phyloP scores from a whole-genome alignment of 2,113 vertebrate genomes.

The Ploceus nigricollis region DNA sequence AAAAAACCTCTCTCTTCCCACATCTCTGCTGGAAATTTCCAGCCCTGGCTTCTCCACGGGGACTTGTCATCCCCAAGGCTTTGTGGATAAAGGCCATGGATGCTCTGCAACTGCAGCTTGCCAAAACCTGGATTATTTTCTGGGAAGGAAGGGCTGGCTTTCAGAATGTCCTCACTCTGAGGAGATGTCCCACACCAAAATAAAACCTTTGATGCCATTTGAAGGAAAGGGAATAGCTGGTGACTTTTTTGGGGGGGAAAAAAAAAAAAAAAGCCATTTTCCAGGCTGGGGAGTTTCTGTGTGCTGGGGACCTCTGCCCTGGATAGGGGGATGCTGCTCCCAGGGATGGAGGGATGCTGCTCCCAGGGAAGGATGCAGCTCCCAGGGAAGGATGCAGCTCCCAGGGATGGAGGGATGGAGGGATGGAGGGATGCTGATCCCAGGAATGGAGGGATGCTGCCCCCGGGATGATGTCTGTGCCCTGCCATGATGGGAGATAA shows the following conservation, averaged over 20 bases:
- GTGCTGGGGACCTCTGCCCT: neutral
- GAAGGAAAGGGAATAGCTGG: neutral
- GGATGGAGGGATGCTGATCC: neutral
- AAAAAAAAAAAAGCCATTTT: neutral
- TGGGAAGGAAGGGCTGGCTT: neutral
- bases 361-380: accelerated
- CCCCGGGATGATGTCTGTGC: neutral
- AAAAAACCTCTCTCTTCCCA: neutral
- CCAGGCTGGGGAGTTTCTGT: neutral
- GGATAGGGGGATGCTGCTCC: neutral
- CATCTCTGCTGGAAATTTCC: constrained; percentile 12
- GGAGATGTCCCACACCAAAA: neutral
- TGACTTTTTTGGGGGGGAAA: accelerated
- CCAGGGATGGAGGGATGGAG: neutral
- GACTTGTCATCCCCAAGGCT: neutral
- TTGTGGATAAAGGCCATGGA: neutral
- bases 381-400: neutral
- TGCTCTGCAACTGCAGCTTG: neutral
- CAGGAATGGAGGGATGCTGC: neutral
- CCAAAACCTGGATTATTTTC: neutral
- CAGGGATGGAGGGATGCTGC: neutral
- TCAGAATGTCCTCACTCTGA: neutral
- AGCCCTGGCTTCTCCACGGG: neutral
- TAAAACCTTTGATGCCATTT: neutral
- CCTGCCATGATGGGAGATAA: neutral